Evolutionary conservation across 2,797 vertebrate genomes (phyloP).

Genomic region (Enteromius argenteus): DNA sequence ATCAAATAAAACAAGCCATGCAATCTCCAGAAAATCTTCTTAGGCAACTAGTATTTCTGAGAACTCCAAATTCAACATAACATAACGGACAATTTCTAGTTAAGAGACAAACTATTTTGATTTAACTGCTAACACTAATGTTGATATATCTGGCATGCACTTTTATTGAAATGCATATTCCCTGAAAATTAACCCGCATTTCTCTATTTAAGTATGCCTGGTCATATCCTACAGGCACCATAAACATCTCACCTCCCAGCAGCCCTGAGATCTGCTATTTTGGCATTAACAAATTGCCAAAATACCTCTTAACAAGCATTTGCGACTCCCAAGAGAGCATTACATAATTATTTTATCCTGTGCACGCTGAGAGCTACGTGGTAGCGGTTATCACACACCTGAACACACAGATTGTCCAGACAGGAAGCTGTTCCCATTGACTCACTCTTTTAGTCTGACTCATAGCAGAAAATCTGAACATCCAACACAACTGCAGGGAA

Average conservation of each 20-base stretch:
- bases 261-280: slow-evolving; percentile 3
- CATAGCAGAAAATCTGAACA: slow-evolving; percentile 20
- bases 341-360: slow-evolving; percentile 21
- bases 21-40: not conserved
- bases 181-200: not conserved
- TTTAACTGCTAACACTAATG: not conserved
- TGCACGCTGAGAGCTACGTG: not conserved
- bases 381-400: slow-evolving; percentile 4
- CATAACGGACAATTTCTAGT: not conserved
- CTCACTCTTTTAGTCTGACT: slow-evolving; percentile 26
- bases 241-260: slow-evolving; percentile 16
- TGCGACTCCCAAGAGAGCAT: not conserved
- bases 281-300: not conserved
- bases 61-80: not conserved
- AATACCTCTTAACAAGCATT: not conserved
- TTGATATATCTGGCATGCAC: not conserved
- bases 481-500: slow-evolving; percentile 2
- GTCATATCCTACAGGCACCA: slow-evolving; percentile 5
- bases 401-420: slow-evolving; percentile 7
- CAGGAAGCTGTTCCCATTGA: slow-evolving; percentile 33
- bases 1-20: no score
- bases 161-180: not conserved
- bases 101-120: no score
- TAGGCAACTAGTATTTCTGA: not conserved
- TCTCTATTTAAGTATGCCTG: slow-evolving; percentile 3